Base-by-base conservation (phyloP, 1,140 invertebrate species). In the Drosophila tristis region DNA sequence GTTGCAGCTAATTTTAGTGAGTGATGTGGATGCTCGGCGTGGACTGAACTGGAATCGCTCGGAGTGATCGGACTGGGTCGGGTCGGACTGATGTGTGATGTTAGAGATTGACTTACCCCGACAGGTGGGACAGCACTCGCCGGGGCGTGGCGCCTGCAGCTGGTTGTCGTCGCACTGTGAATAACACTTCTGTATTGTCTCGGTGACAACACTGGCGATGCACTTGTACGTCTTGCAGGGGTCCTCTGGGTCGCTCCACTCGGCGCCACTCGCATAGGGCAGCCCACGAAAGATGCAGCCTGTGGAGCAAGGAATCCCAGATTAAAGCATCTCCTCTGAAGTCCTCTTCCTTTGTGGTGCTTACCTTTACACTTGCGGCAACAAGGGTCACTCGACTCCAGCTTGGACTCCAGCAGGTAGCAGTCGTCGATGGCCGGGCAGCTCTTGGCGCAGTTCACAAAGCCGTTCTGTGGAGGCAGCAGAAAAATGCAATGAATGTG, bases 121-220 rank as follows among this genome's bases (percentile, higher is more conserved):
- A 93, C 97, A 98, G 42, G 95, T 95, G 0, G 96, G 95, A 92
- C 97, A 98, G 91, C 97, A 98, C 74, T 96, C 94, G 35, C 97
- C 95, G 13, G 94, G 93, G 11, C 92, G 91, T 2, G 96, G 94
- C n/a, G 95, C 94, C 39, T 94, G 92, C 0, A 96, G 95, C 43
- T 92, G 90, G 71, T 87, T 80, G 79, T 95, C 94, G 80, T 95
- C 94, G 90, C 97, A 98, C 0, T 96, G 96, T 9, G 95, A 95
- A 89, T 97, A 96, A 90, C 97, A 98, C 62, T 95, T 94, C 16
- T 96, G 93, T 55, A 93, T 93, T 1, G 96, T 96, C 78, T 96
- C 94, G 1, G 97, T 98, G 62, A 97, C 93, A 31, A 98, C 95
- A 8, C 97, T 96, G 16, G 96, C 96, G 90, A 96, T 94, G 92